Conservation (phyloP, 1,140 invertebrate genomes). For the Ctenoplectra terminalis region DNA sequence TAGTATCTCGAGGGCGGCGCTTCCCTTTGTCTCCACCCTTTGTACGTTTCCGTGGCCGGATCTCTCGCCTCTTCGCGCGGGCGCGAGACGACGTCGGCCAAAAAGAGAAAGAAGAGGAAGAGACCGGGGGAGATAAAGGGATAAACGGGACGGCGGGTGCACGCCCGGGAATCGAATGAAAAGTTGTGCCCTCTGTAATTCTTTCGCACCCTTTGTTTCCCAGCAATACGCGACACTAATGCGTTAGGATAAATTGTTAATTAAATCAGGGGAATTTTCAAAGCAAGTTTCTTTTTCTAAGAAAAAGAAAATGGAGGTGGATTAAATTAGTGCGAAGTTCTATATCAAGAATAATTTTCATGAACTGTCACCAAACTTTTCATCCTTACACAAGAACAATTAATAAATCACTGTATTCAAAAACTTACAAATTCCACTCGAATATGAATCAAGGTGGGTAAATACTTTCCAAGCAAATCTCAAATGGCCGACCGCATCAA, state of each 20-base stretch:
- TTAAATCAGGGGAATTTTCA: slow-evolving; percentile 50
- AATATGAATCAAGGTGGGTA: neutral
- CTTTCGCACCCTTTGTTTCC: slow-evolving; percentile 56
- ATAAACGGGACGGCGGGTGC: slow-evolving; percentile 54
- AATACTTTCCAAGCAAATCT: neutral
- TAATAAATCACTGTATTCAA: too few species aligned
- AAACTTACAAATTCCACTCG: too few species aligned
- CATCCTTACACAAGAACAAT: too few species aligned
- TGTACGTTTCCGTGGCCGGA: slow-evolving; percentile 78
- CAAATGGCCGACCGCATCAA: neutral
- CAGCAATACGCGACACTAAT: slow-evolving; percentile 23
- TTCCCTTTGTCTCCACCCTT: slow-evolving; percentile 83
- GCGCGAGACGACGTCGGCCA: slow-evolving; percentile 61
- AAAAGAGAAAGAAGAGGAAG: slow-evolving; percentile 40
- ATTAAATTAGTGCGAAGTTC: too few species aligned
- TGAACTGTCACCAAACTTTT: too few species aligned
- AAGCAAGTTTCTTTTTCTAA: too few species aligned
- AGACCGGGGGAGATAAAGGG: slow-evolving; percentile 46
- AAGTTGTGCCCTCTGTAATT: slow-evolving; percentile 65
- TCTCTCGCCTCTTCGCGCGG: slow-evolving; percentile 76
- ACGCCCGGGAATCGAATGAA: slow-evolving; percentile 62
- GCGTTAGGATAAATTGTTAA: slow-evolving; percentile 54
- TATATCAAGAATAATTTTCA: too few species aligned
- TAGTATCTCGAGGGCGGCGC: slow-evolving; percentile 81
- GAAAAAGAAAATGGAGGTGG: too few species aligned